phyloP scores from a whole-genome alignment of 37 sponge, comb jelly and placozoan species.

The Crambe crambe region DNA sequence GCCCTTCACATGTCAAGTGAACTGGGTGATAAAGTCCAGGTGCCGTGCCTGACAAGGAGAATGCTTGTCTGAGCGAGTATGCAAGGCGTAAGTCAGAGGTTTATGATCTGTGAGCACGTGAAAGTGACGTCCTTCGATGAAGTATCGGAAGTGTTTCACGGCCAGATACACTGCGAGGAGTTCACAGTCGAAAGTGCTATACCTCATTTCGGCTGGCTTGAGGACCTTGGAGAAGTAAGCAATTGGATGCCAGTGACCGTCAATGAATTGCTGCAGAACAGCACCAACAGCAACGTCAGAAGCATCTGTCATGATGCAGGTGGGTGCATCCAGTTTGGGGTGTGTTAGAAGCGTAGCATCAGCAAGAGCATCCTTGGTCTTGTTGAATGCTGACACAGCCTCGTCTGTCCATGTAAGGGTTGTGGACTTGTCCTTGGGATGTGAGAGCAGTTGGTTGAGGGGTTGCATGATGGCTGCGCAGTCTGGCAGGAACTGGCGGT shows the following conservation, averaged over 20 bases:
- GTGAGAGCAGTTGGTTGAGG: conserved; percentile 22
- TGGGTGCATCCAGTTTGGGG: conserved; percentile 43
- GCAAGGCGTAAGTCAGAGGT: conserved; percentile 51
- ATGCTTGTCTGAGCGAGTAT: conserved; percentile 32
- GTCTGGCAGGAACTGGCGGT: conserved; percentile 44
- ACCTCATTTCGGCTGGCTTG: conserved; percentile 54
- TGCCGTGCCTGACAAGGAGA: conserved; percentile 64
- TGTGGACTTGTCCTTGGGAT: background rate
- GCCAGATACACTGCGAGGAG: conserved; percentile 59
- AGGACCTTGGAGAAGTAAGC: conserved; percentile 57
- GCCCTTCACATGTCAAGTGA: conserved; percentile 62
- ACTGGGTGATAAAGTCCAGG: conserved; percentile 66
- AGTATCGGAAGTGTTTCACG: conserved; percentile 60
- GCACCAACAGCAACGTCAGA: conserved; percentile 50
- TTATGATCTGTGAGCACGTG: conserved; percentile 68
- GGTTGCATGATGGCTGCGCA: conserved; percentile 41
- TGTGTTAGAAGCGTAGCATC: conserved; percentile 49
- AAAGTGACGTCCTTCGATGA: conserved; percentile 54
- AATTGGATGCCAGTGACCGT: conserved; percentile 56
- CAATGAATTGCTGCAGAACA: conserved; percentile 60
- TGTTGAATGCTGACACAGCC: conserved; percentile 7
- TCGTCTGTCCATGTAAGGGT: conserved; percentile 23
- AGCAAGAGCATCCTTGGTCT: conserved; percentile 20
- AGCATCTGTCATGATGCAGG: conserved; percentile 62
- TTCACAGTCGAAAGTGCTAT: conserved; percentile 75